These are phyloP conservation scores for Antechinus flavipes DNA, from an alignment of 2,113 vertebrate genomes.

Conservation along the genomic window DNA sequence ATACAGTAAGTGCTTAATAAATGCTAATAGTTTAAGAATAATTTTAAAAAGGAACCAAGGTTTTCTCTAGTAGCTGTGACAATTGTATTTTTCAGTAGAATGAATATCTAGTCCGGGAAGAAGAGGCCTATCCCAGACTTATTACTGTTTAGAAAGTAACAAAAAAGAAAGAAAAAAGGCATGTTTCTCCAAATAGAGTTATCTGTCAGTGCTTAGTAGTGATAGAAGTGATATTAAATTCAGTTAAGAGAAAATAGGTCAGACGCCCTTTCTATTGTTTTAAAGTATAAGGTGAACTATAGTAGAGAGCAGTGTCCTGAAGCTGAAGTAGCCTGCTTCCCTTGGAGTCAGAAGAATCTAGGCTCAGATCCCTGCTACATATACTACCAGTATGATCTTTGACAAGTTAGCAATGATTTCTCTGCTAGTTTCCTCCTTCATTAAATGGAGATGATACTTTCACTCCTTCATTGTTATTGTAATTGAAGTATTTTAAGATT, in stretches of 20 bases:
- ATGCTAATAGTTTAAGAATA: background rate
- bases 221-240: background rate
- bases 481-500: background rate
- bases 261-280: constrained; percentile 19
- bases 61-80: background rate
- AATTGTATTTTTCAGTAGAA: constrained; percentile 20
- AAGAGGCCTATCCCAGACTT: background rate
- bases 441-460: background rate
- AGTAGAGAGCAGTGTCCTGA: background rate
- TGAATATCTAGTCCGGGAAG: background rate
- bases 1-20: background rate
- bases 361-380: background rate
- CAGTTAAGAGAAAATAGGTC: background rate
- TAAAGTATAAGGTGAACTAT: constrained; percentile 24
- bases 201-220: background rate
- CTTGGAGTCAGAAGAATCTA: background rate
- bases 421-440: background rate
- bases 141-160: background rate
- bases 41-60: background rate
- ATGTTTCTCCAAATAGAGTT: constrained; percentile 35
- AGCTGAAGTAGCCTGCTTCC: background rate
- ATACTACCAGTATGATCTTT: background rate
- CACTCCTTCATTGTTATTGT: background rate
- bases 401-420: background rate
- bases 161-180: background rate